phyloP scores from a whole-genome alignment of 2,888 invertebrate species.

The Troides helena region DNA sequence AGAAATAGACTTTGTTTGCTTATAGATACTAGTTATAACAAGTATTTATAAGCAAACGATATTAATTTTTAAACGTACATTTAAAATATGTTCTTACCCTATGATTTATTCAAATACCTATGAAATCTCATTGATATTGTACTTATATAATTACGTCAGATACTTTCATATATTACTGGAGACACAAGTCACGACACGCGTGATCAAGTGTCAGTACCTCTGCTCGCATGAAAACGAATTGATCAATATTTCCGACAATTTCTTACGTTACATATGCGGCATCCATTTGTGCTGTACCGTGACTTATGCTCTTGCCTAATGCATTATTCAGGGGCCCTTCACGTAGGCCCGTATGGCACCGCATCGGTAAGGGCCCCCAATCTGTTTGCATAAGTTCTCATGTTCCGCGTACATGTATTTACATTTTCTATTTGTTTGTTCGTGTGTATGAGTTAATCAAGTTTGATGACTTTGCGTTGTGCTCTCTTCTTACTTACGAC shows the following conservation, averaged over 20 bases:
- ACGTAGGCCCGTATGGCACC: slow-evolving; percentile 22
- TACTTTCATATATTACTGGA: slow-evolving; percentile 13
- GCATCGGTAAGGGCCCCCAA: slow-evolving; percentile 23
- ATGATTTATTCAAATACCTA: no score
- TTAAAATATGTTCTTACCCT: no score
- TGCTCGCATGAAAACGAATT: slow-evolving; percentile 21
- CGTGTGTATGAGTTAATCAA: not conserved
- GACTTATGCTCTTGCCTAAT: slow-evolving; percentile 26
- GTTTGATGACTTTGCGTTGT: not conserved
- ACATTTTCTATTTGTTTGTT: slow-evolving; percentile 21
- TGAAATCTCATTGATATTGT: not conserved
- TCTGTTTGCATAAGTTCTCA: slow-evolving; percentile 25
- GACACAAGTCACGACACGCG: slow-evolving; percentile 14
- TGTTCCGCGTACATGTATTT: slow-evolving; percentile 24
- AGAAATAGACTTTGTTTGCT: no score
- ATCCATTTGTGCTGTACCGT: slow-evolving; percentile 16
- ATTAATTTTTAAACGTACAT: no score
- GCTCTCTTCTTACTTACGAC: not conserved
- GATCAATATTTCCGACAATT: slow-evolving; percentile 27
- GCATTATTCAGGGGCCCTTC: slow-evolving; percentile 23
- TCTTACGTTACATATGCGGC: slow-evolving; percentile 22
- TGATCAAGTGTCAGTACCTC: slow-evolving; percentile 15
- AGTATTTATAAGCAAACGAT: no score
- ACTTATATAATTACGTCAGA: not conserved
- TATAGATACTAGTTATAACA: no score